Conservation (phyloP, 2,797 vertebrate genomes). For the Tamandua tetradactyla region DNA sequence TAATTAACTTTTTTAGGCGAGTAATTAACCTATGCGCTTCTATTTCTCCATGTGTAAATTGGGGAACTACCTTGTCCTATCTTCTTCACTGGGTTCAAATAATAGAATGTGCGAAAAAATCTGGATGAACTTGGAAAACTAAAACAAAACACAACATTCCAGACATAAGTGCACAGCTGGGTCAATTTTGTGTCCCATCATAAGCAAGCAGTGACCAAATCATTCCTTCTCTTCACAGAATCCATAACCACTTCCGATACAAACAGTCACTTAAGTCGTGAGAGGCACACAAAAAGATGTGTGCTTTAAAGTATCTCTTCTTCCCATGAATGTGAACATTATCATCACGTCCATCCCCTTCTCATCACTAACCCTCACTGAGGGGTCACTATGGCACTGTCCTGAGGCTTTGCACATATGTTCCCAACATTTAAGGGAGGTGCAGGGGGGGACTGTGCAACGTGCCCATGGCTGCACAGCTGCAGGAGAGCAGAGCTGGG, state of each 20-base stretch:
- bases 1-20: conserved; percentile 55
- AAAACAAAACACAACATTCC: neutral
- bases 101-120: neutral
- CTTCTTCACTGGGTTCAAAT: neutral
- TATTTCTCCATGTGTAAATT: neutral
- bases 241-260: neutral
- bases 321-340: neutral
- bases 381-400: neutral
- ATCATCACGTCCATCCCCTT: neutral
- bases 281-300: neutral
- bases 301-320: neutral
- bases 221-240: neutral
- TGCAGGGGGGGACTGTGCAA: too few species aligned
- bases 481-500: neutral
- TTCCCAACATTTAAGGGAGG: neutral
- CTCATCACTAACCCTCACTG: neutral
- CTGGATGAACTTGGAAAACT: neutral
- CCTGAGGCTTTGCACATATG: neutral
- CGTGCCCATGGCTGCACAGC: rapidly evolving
- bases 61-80: neutral
- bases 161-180: neutral
- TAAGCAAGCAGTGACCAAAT: neutral
- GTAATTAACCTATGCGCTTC: conserved; percentile 62
- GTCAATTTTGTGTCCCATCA: neutral
- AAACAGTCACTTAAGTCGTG: neutral